A percentile compares a stretch with the other conserved stretches of the same genome.
These are phyloP conservation scores for Reticulitermes speratus DNA, from an alignment of 1,140 invertebrate species.

Conservation along the genomic window DNA sequence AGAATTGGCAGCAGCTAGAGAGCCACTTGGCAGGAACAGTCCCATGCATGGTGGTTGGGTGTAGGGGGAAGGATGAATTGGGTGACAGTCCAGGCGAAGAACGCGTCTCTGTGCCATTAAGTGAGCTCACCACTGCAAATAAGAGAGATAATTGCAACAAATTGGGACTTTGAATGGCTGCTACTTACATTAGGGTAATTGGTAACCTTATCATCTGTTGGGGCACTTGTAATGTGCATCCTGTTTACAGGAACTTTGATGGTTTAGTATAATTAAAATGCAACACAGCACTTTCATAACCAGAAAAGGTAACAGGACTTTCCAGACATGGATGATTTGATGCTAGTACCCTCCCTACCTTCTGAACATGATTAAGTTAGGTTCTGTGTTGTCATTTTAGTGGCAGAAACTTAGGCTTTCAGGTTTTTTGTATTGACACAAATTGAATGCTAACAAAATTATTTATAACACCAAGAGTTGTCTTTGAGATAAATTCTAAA, in stretches of 20 bases:
- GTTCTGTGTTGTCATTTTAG: no score
- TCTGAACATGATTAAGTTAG: no score
- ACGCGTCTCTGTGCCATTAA: slow-evolving; percentile 36
- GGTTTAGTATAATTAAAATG: no score
- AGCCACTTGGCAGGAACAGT: slow-evolving; percentile 32
- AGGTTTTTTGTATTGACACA: no score
- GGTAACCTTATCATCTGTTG: background rate
- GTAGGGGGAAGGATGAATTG: slow-evolving; percentile 28
- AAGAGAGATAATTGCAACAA: background rate
- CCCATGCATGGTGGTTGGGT: slow-evolving; percentile 34
- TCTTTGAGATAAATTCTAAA: no score
- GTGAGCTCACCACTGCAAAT: slow-evolving; percentile 35
- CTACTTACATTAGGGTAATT: background rate
- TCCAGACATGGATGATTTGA: no score
- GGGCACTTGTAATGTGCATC: background rate
- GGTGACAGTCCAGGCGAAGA: slow-evolving; percentile 31
- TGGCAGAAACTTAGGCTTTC: no score
- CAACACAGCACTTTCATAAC: no score
- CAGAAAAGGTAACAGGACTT: no score
- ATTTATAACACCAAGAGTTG: no score
- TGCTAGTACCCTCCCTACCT: no score
- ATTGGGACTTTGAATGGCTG: background rate
- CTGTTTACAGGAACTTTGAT: background rate
- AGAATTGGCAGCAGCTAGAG: slow-evolving; percentile 32
- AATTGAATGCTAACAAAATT: no score